These are phyloP conservation scores for Xestia sexstrigata DNA, from an alignment of 2,888 invertebrate genomes.

Conservation along the genomic window DNA sequence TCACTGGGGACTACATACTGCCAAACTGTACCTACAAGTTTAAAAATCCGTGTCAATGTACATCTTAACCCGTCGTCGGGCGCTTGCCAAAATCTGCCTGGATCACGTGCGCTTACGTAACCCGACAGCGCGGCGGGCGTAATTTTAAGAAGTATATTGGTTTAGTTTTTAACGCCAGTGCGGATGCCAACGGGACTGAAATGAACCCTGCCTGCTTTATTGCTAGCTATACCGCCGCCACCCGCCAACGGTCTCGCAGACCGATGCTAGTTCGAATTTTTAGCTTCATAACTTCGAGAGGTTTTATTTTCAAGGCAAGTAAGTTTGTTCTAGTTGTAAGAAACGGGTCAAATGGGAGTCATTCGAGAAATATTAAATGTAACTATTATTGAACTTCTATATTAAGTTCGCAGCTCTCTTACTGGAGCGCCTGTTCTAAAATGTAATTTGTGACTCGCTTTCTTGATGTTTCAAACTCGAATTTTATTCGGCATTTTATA, in stretches of 20 bases:
- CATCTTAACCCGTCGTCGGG: constrained; percentile 71
- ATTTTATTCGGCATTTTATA: constrained; percentile 48
- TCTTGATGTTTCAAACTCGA: constrained; percentile 53
- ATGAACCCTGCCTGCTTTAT: constrained; percentile 82
- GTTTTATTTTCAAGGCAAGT: constrained; percentile 63
- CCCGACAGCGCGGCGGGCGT: constrained; percentile 72
- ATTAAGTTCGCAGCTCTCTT: constrained; percentile 60
- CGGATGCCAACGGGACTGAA: constrained; percentile 78
- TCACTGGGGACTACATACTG: constrained; percentile 55
- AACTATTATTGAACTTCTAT: constrained; percentile 68
- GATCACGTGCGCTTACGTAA: constrained; percentile 84
- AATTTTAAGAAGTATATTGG: constrained; percentile 87
- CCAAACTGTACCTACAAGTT: constrained; percentile 62
- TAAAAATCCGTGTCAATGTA: constrained; percentile 68
- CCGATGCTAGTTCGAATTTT: constrained; percentile 55
- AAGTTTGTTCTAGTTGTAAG: constrained; percentile 65
- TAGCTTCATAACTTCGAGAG: constrained; percentile 54
- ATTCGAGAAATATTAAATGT: constrained; percentile 66
- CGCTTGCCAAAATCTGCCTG: constrained; percentile 79
- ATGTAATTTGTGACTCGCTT: constrained; percentile 59
- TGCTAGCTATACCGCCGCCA: constrained; percentile 59
- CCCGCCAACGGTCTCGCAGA: constrained; percentile 28
- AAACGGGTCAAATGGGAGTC: constrained; percentile 66
- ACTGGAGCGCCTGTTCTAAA: constrained; percentile 56
- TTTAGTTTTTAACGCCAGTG: constrained; percentile 85